These are phyloP conservation scores for Phortica magna DNA, from an alignment of 2,888 invertebrate genomes.

Conservation along the genomic window DNA sequence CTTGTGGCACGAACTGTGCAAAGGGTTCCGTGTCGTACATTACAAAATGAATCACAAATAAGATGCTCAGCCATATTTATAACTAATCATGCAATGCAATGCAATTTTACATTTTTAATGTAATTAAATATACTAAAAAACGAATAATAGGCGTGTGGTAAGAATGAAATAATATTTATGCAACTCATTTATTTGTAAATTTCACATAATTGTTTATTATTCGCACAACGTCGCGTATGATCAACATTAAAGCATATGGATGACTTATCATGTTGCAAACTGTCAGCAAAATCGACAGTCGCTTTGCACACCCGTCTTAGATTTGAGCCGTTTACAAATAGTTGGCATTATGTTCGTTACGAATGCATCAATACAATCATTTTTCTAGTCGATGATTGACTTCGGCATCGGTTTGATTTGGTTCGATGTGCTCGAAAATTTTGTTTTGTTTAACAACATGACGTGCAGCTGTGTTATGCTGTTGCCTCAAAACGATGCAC, in stretches of 20 bases:
- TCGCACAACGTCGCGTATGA: slow-evolving; percentile 52
- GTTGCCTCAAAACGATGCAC: neutral
- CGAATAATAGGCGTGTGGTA: neutral
- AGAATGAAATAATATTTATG: slow-evolving; percentile 4
- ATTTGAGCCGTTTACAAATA: neutral
- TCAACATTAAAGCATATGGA: slow-evolving; percentile 56
- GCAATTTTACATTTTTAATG: neutral
- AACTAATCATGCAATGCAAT: neutral
- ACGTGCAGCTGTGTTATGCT: slow-evolving; percentile 29
- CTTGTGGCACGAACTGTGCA: slow-evolving; percentile 13
- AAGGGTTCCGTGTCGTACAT: slow-evolving; percentile 16
- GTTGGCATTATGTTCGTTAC: neutral
- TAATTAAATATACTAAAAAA: neutral
- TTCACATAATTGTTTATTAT: neutral
- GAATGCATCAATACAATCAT: slow-evolving; percentile 1
- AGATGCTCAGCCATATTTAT: neutral
- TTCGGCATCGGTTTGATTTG: neutral
- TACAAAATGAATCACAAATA: neutral
- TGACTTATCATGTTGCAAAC: slow-evolving; percentile 21
- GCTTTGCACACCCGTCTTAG: neutral
- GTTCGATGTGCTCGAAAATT: neutral
- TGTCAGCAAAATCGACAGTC: neutral
- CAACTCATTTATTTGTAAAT: slow-evolving; percentile 6
- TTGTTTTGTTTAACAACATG: neutral
- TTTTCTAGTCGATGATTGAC: neutral